Base-by-base conservation (phyloP, 2,797 vertebrate genomes). In the Limosa lapponica region DNA sequence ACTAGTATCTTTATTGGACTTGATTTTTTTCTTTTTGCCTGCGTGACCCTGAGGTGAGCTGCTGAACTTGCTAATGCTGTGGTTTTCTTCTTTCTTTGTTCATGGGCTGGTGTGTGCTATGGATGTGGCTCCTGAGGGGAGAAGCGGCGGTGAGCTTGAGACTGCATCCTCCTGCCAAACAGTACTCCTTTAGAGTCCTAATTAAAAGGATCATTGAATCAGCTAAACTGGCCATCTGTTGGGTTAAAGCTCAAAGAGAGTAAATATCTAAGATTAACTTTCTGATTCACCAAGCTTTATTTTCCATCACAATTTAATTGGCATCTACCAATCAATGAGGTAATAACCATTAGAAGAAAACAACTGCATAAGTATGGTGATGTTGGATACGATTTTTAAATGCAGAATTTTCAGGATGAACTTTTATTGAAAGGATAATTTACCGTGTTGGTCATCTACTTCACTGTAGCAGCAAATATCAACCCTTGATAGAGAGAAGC, bases 61-160 rank as follows among this genome's bases (percentile, higher is more conserved):
- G 65, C 57, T 88, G 57, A 83, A 28, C 54, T 87, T 87, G 13
- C 18, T 82, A 11, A 13, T 82, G 54, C 62, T 52, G 34, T 5
- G 6, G n/a, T 65, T 69, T 54, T 71, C 25, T 71, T 73, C 14
- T 82, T 69, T 61, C 46, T 72, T 74, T 93, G 15, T 81, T 89
- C 5, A 0, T n/a, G 52, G 39, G 16, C 11, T 48, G 11, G 2
- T 72, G 16, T 46, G 28, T 0, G 0, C 18, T 49, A 3, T n/a
- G 58, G 52, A 28, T 0, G 0, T 39, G 16, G 0, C 0, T 48
- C 8, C 24, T 64, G 46, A n/a, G 28, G n/a, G 51, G 28, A 30
- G 25, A 58, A 70, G 65, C 4, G 1, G 16, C 58, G 39, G 24
- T 54, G 43, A 91, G 49, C 37, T 89, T 66, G 34, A 74, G n/a